Evolutionary conservation across 2,888 invertebrate species (phyloP), one percentile per base, ranked within the genome.

Genomic region (Aplocera efformata): DNA sequence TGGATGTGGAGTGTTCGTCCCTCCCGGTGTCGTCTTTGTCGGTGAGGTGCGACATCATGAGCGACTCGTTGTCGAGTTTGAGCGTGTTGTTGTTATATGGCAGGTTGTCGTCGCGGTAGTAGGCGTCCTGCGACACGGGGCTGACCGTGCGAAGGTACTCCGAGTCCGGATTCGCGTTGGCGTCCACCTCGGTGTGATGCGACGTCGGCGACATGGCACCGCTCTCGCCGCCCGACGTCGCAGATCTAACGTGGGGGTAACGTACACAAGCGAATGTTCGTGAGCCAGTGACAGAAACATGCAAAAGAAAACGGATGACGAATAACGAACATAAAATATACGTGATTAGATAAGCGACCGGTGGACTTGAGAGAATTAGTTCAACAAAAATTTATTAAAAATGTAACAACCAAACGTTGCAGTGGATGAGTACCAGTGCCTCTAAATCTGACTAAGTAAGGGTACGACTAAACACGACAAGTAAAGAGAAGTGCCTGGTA

Each of bases 41-140:
- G 56, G 79, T 60, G 49, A 80, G 80, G 46, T 81, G 83, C 30
- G 85, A 82, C 77, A 83, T 73, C 53, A 79, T 72, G 39, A 84
- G 75, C 33, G 88, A 84, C 55, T 88, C 88, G 60, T 81, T 80
- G 63, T 88, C 88, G 23, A 88, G 75, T 60, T 88, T 88, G 42
- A 86, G 65, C 11, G 81, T 88, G 63, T 86, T 88, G 66, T 88
- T 88, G 63, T 88, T 88, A 64, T 83, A 86, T 0, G 80, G 80
- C 41, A 65, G 56, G 10, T 65, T 55, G 42, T 74, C 75, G 50
- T 78, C 76, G 24, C 74, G 54, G 67, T 85, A 82, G 79, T 92
- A 93, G 67, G 92, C 92, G 74, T 94, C 93, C 58, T 92, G 91
- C 6, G 78, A 78, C 30, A 66, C 74, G 30, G 88, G 85, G 60